These are phyloP conservation scores for Elephantulus edwardii DNA, from an alignment of 2,113 vertebrate genomes.

Conservation along the genomic window DNA sequence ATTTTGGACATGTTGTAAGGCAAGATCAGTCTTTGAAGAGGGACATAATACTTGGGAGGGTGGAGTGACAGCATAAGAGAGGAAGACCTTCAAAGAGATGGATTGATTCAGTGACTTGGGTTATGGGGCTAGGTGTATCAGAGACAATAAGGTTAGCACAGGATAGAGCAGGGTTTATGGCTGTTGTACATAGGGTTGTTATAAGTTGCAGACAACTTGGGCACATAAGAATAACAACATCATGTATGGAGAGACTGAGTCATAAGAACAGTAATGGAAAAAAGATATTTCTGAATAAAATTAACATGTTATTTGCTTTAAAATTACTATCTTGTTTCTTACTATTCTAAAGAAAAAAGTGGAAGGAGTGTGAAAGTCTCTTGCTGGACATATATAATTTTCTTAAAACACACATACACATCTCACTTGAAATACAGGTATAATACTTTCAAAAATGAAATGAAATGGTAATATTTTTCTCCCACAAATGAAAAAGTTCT, in stretches of 20 bases:
- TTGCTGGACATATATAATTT: slow-evolving; percentile 2
- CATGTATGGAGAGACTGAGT: background rate
- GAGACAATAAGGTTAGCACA: no score
- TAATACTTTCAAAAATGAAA: background rate
- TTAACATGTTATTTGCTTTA: background rate
- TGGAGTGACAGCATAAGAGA: no score
- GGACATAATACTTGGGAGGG: no score
- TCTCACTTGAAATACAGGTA: background rate
- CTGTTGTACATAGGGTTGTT: no score
- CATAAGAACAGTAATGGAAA: background rate
- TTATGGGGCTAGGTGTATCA: no score
- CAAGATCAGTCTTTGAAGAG: no score
- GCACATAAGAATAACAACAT: no score
- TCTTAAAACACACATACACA: slow-evolving; percentile 23
- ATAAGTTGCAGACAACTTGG: no score
- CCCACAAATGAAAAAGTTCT: background rate
- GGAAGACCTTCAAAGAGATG: no score
- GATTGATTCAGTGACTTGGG: no score
- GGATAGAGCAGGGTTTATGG: no score
- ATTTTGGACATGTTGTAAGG: no score
- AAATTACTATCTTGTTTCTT: background rate
- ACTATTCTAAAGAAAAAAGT: background rate
- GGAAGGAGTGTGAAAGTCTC: background rate
- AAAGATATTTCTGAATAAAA: background rate
- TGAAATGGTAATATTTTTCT: background rate